Percentiles rank a stretch among this genome's conserved stretches.
Evolutionary conservation across 2,888 invertebrate genomes (phyloP).

Genomic region (Aradus depressus): DNA sequence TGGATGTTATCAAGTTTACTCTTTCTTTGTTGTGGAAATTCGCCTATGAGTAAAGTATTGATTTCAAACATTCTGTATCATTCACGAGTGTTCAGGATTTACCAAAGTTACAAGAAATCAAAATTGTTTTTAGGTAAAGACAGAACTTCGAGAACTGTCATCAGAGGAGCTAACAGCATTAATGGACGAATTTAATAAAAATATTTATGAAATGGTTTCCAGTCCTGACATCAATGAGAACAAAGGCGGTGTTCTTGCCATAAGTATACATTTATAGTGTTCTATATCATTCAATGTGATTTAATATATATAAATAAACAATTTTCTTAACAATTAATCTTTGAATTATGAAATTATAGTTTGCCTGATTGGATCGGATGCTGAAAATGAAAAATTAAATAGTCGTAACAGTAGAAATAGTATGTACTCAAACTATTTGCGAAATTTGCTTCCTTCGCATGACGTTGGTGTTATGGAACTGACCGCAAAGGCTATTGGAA

Average conservation of each 20-base stretch:
- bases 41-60: background rate
- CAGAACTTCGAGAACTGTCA: conserved; percentile 78
- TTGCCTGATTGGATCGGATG: conserved; percentile 85
- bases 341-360: conserved; percentile 44
- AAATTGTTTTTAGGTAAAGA: conserved; percentile 48
- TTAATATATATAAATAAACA: too few species aligned
- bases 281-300: background rate
- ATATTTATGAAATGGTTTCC: conserved; percentile 92
- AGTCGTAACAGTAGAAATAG: conserved; percentile 81
- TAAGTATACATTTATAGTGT: conserved; percentile 47
- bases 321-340: background rate
- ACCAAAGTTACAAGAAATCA: background rate
- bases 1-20: conserved; percentile 1
- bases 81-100: too few species aligned
- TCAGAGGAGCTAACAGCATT: conserved; percentile 82
- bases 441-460: conserved; percentile 78
- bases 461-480: conserved; percentile 92
- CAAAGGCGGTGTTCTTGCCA: conserved; percentile 90
- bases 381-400: conserved; percentile 84
- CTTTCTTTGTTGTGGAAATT: background rate
- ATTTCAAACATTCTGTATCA: background rate
- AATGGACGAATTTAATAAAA: conserved; percentile 89
- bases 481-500: conserved; percentile 89
- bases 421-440: conserved; percentile 83
- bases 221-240: conserved; percentile 86